Base-by-base conservation (phyloP, 2,888 invertebrate species). In the Archips crataeganus region DNA sequence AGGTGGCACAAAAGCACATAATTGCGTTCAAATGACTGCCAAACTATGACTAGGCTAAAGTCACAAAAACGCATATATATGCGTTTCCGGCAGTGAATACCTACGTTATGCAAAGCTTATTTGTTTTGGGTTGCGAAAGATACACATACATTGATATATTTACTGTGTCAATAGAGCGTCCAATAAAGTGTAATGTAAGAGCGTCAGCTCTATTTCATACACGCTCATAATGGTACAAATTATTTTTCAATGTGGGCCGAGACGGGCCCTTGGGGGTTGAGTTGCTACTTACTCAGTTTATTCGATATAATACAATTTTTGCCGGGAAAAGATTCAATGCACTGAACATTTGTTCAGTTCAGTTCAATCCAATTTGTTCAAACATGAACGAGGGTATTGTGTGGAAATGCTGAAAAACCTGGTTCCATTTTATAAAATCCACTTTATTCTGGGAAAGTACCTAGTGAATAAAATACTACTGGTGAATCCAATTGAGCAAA, bases 321-420 rank as follows among this genome's bases (percentile, higher is more conserved):
- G 47, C 47, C 65, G 10, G 66, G 54, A 51, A 73, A 69, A 74
- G 69, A 70, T 74, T 74, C 65, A 69, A 74, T 70, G 74, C 70
- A 65, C 51, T 74, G 64, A 62, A 54, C 74, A 70, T 70, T 74
- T 74, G 74, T 74, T 74, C 74, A 70, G 70, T 74, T 74, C 73
- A 60, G 73, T 69, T 69, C 74, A 74, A 74, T 74, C 61, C 74
- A 74, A 74, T 74, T 74, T 74, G 74, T 65, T 74, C 74, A 70
- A 74, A 74, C 70, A 74, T 74, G 74, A 74, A 74, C 73, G 73
- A 65, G 60, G 51, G 74, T 54, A 74, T 74, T 74, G 69, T 70
- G 70, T 65, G 70, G 70, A 74, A 74, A 74, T 45, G 54, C 45
- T 74, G 69, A 74, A 74, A 74, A 74, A 74, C 74, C 74, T 65